A percentile compares a stretch with the other conserved stretches of the same genome.
Conservation (phyloP, 2,888 invertebrate species). For the Dasypolia templi region DNA sequence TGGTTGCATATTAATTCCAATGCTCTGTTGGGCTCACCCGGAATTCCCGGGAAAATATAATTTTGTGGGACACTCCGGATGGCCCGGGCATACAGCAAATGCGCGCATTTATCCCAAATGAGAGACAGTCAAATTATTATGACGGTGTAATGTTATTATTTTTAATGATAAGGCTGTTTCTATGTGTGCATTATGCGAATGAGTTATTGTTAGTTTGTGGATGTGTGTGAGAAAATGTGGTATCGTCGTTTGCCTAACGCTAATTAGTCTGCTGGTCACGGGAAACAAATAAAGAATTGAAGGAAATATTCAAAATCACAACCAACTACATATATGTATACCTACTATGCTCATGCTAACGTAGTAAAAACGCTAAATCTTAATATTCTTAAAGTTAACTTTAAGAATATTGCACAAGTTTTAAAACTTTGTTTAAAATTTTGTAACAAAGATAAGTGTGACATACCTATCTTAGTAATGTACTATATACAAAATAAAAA, state of each 20-base stretch:
- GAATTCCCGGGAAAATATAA: slow-evolving; percentile 45
- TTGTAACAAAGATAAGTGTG: too few species aligned
- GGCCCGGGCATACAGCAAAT: slow-evolving; percentile 30
- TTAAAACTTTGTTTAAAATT: too few species aligned
- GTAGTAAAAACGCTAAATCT: neutral
- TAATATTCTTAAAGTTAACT: too few species aligned
- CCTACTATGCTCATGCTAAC: neutral
- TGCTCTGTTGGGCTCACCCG: slow-evolving; percentile 42
- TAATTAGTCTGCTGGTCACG: slow-evolving; percentile 10
- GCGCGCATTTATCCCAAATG: slow-evolving; percentile 23
- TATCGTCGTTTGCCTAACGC: neutral
- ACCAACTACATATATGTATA: neutral
- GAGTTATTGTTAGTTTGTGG: neutral
- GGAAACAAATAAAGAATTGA: neutral
- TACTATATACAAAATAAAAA: too few species aligned
- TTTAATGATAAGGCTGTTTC: slow-evolving; percentile 25
- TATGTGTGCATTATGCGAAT: neutral
- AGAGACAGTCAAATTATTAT: slow-evolving; percentile 40
- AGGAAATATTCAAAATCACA: neutral
- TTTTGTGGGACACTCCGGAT: slow-evolving; percentile 41
- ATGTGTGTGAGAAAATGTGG: slow-evolving; percentile 7
- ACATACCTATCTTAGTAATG: too few species aligned
- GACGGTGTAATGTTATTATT: slow-evolving; percentile 26
- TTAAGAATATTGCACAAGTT: too few species aligned
- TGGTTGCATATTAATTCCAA: slow-evolving; percentile 61